Conservation (phyloP, 2,888 invertebrate species). For the Parasteatoda lunata region DNA sequence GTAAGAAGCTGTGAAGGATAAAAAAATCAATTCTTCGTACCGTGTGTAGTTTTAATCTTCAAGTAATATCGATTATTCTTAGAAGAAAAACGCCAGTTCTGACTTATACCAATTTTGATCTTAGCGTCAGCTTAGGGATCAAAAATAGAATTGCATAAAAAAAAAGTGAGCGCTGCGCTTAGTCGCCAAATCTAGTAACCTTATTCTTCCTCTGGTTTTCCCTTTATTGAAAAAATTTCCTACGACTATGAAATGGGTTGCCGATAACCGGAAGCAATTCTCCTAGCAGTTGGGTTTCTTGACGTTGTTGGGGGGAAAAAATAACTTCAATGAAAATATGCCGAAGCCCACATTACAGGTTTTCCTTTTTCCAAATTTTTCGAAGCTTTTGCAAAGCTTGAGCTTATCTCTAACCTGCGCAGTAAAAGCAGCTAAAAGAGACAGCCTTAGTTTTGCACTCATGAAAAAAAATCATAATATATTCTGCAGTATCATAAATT, state of each 20-base stretch:
- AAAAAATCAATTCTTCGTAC: background rate
- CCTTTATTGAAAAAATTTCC: conserved; percentile 37
- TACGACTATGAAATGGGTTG: conserved; percentile 35
- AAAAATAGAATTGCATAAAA: background rate
- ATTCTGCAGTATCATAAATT: conserved; percentile 20
- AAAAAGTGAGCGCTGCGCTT: background rate
- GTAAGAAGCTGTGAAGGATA: background rate
- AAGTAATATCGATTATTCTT: too few species aligned
- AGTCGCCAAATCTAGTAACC: conserved; percentile 50
- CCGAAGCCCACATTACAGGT: conserved; percentile 62
- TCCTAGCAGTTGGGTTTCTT: conserved; percentile 54
- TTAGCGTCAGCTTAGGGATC: background rate
- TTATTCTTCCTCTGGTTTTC: conserved; percentile 3
- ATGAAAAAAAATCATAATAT: conserved; percentile 31
- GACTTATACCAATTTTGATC: background rate
- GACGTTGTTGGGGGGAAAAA: conserved; percentile 45
- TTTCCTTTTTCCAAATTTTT: conserved; percentile 44
- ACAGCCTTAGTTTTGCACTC: conserved; percentile 23
- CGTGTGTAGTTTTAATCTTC: background rate
- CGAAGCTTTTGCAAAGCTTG: background rate
- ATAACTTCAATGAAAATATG: conserved; percentile 60
- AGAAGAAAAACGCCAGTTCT: background rate
- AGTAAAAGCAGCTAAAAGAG: conserved; percentile 15
- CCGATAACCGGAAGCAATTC: conserved; percentile 65
- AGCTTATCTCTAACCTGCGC: conserved; percentile 20